Percentiles rank a stretch among this genome's conserved stretches.
phyloP scores from a whole-genome alignment of 37 sponge, comb jelly and placozoan species.

The Agelas oroides region DNA sequence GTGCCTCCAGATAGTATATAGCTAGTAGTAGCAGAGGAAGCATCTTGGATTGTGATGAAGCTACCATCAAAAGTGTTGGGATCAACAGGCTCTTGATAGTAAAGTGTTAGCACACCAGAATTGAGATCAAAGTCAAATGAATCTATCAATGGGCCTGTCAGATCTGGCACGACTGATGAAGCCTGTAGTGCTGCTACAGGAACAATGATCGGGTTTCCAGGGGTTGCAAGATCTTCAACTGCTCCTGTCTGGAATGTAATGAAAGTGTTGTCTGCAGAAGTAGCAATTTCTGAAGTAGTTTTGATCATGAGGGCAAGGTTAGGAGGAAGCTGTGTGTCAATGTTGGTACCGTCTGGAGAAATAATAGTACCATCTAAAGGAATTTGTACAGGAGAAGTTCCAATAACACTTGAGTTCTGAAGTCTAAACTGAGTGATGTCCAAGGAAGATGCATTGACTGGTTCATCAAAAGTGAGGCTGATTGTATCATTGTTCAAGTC shows the following conservation, averaged over 20 bases:
- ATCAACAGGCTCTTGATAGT: conserved; percentile 74
- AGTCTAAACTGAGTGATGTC: conserved; percentile 59
- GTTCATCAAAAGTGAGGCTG: conserved; percentile 81
- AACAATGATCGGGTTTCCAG: conserved; percentile 19
- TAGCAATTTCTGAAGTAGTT: conserved; percentile 58
- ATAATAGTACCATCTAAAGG: conserved; percentile 35
- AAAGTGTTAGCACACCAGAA: conserved; percentile 73
- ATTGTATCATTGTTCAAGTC: conserved; percentile 59
- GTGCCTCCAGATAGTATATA: conserved; percentile 68
- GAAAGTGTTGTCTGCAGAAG: conserved; percentile 50
- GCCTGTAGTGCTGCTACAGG: conserved; percentile 24
- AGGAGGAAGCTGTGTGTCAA: conserved; percentile 40
- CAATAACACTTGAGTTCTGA: neutral
- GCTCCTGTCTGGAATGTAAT: conserved; percentile 39
- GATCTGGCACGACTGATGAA: conserved; percentile 41
- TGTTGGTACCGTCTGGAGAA: conserved; percentile 53
- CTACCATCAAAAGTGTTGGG: conserved; percentile 56
- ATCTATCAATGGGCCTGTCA: conserved; percentile 67
- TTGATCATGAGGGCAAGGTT: conserved; percentile 69
- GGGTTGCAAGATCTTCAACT: conserved; percentile 49
- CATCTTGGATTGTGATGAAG: conserved; percentile 68
- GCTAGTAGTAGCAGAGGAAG: conserved; percentile 12
- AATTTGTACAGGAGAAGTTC: conserved; percentile 1
- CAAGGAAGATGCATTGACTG: conserved; percentile 76
- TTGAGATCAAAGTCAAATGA: conserved; percentile 83